A percentile compares a stretch with the other conserved stretches of the same genome.
Evolutionary conservation across 1,140 invertebrate species (phyloP).

Genomic region (Drosophila ogumai): DNA sequence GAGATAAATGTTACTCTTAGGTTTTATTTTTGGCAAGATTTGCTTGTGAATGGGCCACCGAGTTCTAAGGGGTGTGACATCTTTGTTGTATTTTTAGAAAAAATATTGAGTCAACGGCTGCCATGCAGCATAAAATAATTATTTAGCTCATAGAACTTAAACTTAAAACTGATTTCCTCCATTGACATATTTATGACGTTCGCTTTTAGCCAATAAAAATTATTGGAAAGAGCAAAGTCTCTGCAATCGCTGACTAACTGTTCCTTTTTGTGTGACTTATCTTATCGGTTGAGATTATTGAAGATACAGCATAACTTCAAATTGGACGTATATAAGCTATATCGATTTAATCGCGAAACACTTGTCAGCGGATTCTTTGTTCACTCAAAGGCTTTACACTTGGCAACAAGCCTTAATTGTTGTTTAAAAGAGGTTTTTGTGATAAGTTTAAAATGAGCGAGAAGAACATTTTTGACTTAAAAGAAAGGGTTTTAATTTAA

Average conservation of each 20-base stretch:
- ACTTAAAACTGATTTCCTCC: background rate
- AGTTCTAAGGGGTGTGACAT: constrained; percentile 26
- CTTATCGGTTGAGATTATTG: constrained; percentile 37
- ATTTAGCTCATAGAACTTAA: constrained; percentile 11
- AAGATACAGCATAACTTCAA: constrained; percentile 43
- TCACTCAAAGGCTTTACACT: background rate
- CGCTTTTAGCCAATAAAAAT: constrained; percentile 10
- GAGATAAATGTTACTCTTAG: constrained; percentile 18
- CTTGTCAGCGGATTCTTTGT: constrained; percentile 21
- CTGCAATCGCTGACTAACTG: constrained; percentile 2
- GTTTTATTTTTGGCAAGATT: constrained; percentile 14
- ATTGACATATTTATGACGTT: constrained; percentile 26
- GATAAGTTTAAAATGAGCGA: background rate
- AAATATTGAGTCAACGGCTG: background rate
- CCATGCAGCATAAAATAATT: constrained; percentile 25
- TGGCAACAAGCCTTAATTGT: background rate
- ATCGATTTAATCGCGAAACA: constrained; percentile 44
- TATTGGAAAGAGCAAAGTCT: constrained; percentile 18
- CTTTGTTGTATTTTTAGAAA: constrained; percentile 26
- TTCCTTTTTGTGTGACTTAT: constrained; percentile 12
- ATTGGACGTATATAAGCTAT: constrained; percentile 32
- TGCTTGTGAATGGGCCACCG: constrained; percentile 39
- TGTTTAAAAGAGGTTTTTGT: background rate
- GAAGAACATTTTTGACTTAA: no score
- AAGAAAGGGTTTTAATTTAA: background rate